Conservation (phyloP, 2,797 vertebrate species). For the Microctenopoma steveboyesi region DNA sequence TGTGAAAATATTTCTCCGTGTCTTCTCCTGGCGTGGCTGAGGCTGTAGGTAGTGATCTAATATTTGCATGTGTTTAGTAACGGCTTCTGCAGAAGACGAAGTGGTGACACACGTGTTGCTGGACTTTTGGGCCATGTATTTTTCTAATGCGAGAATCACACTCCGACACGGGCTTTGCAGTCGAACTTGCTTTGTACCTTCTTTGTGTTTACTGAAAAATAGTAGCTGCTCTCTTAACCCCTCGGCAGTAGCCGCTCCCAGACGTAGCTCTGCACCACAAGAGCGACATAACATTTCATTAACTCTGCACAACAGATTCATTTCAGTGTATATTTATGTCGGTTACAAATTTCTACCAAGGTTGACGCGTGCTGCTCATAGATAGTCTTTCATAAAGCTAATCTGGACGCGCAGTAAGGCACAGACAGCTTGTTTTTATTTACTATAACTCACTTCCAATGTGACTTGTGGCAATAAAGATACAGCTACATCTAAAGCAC, state of each 20-base stretch:
- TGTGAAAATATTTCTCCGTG: conserved; percentile 25
- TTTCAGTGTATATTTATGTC: conserved; percentile 59
- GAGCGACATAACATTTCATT: conserved; percentile 54
- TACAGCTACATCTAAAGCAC: conserved; percentile 56
- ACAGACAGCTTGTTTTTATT: conserved; percentile 13
- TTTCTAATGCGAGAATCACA: conserved; percentile 54
- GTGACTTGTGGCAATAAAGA: conserved; percentile 58
- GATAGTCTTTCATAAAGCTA: conserved; percentile 12
- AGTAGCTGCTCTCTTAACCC: conserved; percentile 63
- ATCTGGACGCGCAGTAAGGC: conserved; percentile 26
- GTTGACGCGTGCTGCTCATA: conserved; percentile 49
- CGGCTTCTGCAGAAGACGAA: conserved; percentile 31
- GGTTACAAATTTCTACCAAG: conserved; percentile 39
- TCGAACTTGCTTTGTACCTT: conserved; percentile 64
- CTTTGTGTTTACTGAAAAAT: conserved; percentile 59
- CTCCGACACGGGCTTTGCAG: conserved; percentile 63
- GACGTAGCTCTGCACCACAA: conserved; percentile 60
- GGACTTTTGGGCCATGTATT: conserved; percentile 36
- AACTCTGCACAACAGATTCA: conserved; percentile 30
- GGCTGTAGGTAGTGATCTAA: conserved; percentile 30
- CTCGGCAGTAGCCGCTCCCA: conserved; percentile 30
- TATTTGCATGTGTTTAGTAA: conserved; percentile 50
- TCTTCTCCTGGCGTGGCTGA: background rate
- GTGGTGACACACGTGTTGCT: conserved; percentile 16
- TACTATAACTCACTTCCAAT: conserved; percentile 55